A percentile compares a stretch with the other conserved stretches of the same genome.
These are phyloP conservation scores for Caenorhabditis panamensis DNA, from an alignment of 2,888 invertebrate species.

Conservation along the genomic window DNA sequence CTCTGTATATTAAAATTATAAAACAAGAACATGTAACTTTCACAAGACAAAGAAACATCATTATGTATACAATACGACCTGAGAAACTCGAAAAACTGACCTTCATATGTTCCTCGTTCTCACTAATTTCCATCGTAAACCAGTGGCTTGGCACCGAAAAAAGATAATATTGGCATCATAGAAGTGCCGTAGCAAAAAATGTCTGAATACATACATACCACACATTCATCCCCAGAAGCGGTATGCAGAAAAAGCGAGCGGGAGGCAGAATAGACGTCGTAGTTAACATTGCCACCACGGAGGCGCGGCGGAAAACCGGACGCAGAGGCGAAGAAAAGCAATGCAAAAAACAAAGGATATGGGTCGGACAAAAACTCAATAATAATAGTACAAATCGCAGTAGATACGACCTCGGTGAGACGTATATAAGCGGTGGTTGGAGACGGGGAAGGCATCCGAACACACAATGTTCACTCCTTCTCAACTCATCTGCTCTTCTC, in stretches of 20 bases:
- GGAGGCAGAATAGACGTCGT: slow-evolving; percentile 37
- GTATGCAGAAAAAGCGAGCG: slow-evolving; percentile 19
- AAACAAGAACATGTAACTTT: background rate
- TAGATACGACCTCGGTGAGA: slow-evolving; percentile 58
- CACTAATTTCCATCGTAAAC: background rate
- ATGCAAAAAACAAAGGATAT: slow-evolving; percentile 59
- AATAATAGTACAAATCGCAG: slow-evolving; percentile 63
- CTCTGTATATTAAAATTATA: too few relatives aligned
- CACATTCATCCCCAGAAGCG: slow-evolving; percentile 23
- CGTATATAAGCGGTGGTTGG: slow-evolving; percentile 55
- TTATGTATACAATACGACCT: too few relatives aligned
- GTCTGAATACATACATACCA: slow-evolving; percentile 9
- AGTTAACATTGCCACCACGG: slow-evolving; percentile 51
- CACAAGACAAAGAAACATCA: too few relatives aligned
- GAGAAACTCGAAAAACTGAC: background rate
- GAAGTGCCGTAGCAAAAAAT: too few relatives aligned
- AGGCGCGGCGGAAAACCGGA: slow-evolving; percentile 51
- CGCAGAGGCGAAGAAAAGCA: slow-evolving; percentile 17
- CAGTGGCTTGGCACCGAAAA: slow-evolving; percentile 10
- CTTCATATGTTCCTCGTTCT: background rate
- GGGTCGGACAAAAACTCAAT: slow-evolving; percentile 63
- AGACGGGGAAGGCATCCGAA: slow-evolving; percentile 50
- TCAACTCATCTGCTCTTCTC: slow-evolving; percentile 56
- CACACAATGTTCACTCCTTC: slow-evolving; percentile 58
- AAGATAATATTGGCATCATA: slow-evolving; percentile 18